These are phyloP conservation scores for Poecilia latipinna DNA, from an alignment of 2,113 vertebrate genomes.

Conservation along the genomic window DNA sequence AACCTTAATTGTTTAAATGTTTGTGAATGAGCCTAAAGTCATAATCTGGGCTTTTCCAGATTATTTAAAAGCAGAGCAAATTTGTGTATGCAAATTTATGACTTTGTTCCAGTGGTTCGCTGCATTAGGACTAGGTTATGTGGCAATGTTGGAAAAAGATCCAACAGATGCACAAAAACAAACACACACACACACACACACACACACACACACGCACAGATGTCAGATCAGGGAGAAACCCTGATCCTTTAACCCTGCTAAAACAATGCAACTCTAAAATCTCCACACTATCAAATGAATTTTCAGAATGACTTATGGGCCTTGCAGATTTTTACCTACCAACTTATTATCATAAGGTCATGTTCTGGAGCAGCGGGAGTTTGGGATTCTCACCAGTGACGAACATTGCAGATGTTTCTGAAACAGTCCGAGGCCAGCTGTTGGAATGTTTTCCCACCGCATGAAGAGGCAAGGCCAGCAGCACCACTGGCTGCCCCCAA, in stretches of 20 bases:
- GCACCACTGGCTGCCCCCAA: constrained; percentile 61
- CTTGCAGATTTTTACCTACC: constrained; percentile 25
- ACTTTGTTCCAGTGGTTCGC: no score
- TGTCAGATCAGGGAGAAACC: constrained; percentile 56
- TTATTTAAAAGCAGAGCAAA: no score
- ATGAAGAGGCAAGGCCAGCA: constrained; percentile 61
- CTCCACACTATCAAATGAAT: constrained; percentile 11
- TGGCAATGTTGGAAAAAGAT: no score
- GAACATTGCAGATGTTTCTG: constrained; percentile 77
- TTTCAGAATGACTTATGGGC: constrained; percentile 30
- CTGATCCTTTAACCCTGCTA: constrained; percentile 42
- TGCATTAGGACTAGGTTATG: no score
- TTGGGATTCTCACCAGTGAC: constrained; percentile 67
- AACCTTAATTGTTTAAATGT: no score
- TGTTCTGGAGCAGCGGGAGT: constrained; percentile 55
- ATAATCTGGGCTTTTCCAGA: no score
- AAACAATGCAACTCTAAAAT: constrained; percentile 22
- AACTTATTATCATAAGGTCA: constrained; percentile 66
- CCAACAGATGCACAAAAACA: background rate
- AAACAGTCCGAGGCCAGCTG: constrained; percentile 72
- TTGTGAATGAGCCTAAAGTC: no score
- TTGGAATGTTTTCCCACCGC: constrained; percentile 80
- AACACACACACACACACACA: constrained; percentile 17
- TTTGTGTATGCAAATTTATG: no score
- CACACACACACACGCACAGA: constrained; percentile 38